Percentiles rank a stretch among this genome's conserved stretches.
phyloP scores from a whole-genome alignment of 2,797 vertebrate genomes.

The Bradypodion pumilum region DNA sequence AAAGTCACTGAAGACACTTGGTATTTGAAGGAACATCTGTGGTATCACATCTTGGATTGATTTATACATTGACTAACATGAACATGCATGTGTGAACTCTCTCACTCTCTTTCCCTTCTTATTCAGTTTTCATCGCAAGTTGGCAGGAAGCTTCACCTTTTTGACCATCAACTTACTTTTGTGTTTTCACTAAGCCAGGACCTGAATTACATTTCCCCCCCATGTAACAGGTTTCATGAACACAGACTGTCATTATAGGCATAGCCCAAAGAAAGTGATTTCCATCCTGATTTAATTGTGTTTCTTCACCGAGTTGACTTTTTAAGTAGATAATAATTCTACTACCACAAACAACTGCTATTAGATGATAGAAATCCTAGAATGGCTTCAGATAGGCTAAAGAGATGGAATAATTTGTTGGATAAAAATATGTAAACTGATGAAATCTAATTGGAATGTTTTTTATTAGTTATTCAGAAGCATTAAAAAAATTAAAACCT shows the following conservation, averaged over 20 bases:
- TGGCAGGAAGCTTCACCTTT: conserved; percentile 10
- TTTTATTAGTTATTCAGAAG: conserved; percentile 28
- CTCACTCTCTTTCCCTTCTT: not conserved
- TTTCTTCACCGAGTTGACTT: conserved; percentile 58
- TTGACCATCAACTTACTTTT: conserved; percentile 47
- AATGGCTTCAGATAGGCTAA: conserved; percentile 45
- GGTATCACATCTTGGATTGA: not conserved
- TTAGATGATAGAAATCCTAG: conserved; percentile 53
- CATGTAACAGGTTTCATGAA: conserved; percentile 37
- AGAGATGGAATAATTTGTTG: conserved; percentile 25
- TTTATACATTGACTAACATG: not conserved
- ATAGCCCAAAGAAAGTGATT: conserved; percentile 56
- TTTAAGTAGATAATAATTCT: conserved; percentile 70
- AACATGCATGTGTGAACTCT: not conserved
- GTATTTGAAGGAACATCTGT: not conserved
- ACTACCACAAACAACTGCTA: conserved; percentile 54
- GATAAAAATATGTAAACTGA: conserved; percentile 11
- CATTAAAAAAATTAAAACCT: not conserved
- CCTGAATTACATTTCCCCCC: conserved; percentile 60
- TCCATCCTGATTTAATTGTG: conserved; percentile 58
- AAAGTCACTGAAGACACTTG: not conserved
- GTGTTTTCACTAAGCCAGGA: not conserved
- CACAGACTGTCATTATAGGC: conserved; percentile 46
- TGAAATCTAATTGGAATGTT: conserved; percentile 36
- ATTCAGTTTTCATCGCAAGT: conserved; percentile 4